A percentile compares a stretch with the other conserved stretches of the same genome.
Conservation (phyloP, 2,888 invertebrate genomes). For the Thecophora atra region DNA sequence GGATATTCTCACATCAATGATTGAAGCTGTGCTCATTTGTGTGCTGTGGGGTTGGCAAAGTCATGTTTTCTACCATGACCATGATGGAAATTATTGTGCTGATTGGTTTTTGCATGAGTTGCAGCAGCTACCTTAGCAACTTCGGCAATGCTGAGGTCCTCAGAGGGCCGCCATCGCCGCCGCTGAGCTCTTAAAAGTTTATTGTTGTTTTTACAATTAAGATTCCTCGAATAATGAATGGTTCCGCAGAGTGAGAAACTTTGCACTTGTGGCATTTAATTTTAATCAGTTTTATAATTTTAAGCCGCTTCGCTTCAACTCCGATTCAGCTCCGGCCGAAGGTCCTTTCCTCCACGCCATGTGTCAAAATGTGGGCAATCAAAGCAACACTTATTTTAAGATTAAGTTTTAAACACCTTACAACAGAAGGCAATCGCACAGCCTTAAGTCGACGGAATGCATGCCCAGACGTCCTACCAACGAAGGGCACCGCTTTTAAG, state of each 20-base stretch:
- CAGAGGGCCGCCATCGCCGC: not conserved
- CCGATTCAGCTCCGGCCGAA: not conserved
- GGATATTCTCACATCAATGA: not conserved
- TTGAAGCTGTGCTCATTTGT: not conserved
- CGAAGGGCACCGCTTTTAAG: slow-evolving; percentile 46
- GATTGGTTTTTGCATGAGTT: slow-evolving; percentile 46
- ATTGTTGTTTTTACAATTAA: slow-evolving; percentile 47
- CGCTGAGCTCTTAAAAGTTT: not conserved
- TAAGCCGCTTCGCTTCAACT: not conserved
- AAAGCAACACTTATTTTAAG: not conserved
- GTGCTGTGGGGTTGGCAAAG: slow-evolving; percentile 23
- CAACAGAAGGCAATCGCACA: not conserved
- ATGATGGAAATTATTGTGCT: slow-evolving; percentile 50
- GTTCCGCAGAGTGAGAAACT: slow-evolving; percentile 15
- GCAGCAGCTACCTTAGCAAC: slow-evolving; percentile 1
- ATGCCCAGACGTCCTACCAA: not conserved
- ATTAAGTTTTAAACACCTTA: slow-evolving; percentile 1
- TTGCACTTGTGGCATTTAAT: slow-evolving; percentile 27
- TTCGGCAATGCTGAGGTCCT: not conserved
- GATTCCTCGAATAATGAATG: slow-evolving; percentile 38
- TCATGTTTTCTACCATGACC: slow-evolving; percentile 42
- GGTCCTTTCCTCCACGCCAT: not conserved
- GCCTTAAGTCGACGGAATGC: slow-evolving; percentile 44
- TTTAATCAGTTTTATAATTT: slow-evolving; percentile 8
- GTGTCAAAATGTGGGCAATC: slow-evolving; percentile 12